Percentiles rank a stretch among this genome's conserved stretches.
Evolutionary conservation across 2,113 vertebrate species (phyloP).

Genomic region (Butorides virescens): DNA sequence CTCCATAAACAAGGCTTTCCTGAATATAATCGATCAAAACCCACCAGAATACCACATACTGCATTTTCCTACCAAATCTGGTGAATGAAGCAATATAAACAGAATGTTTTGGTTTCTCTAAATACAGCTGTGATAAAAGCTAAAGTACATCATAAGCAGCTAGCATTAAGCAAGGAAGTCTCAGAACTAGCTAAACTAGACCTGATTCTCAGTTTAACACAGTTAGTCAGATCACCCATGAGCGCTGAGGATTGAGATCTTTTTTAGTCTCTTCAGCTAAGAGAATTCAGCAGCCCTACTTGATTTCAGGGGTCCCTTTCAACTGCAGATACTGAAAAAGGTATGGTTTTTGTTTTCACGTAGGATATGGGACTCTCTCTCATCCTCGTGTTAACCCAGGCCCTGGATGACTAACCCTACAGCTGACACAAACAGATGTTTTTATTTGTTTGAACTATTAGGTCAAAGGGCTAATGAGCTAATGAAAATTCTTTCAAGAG

Average conservation of each 20-base stretch:
- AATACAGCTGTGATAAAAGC: background rate
- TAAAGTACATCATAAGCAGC: background rate
- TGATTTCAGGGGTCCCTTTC: background rate
- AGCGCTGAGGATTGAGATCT: background rate
- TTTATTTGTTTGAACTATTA: slow-evolving; percentile 63
- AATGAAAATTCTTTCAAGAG: slow-evolving; percentile 48
- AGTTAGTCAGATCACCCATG: background rate
- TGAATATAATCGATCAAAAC: background rate
- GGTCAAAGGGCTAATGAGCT: slow-evolving; percentile 69
- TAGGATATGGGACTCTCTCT: background rate
- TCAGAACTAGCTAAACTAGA: background rate
- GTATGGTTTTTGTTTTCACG: background rate
- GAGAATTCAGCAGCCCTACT: background rate
- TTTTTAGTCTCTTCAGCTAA: background rate
- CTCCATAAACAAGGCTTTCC: background rate
- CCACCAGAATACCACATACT: background rate
- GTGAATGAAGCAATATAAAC: background rate
- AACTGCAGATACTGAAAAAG: background rate
- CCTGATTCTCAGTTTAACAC: background rate
- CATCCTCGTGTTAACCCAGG: background rate
- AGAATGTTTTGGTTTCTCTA: background rate
- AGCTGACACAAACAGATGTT: slow-evolving; percentile 39
- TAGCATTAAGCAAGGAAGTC: background rate
- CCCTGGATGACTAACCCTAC: background rate
- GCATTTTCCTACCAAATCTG: background rate